Evolutionary conservation across 2,797 vertebrate species (phyloP).

Genomic region (Xiphorhynchus erythropygius): DNA sequence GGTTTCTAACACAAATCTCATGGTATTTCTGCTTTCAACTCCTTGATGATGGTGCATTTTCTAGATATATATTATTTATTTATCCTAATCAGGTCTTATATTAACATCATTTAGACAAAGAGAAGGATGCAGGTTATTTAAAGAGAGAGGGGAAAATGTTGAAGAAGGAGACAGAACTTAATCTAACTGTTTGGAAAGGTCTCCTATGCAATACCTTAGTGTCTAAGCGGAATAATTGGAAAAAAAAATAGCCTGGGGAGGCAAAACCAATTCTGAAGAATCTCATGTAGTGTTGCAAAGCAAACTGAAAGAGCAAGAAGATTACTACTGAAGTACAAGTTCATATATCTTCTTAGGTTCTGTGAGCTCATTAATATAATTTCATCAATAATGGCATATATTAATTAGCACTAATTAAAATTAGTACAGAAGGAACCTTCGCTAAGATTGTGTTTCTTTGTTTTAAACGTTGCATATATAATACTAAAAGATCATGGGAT

Average conservation of each 20-base stretch:
- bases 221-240: background rate
- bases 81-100: background rate
- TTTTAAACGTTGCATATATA: background rate
- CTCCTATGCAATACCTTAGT: background rate
- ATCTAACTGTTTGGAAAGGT: background rate
- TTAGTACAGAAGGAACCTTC: background rate
- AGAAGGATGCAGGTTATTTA: background rate
- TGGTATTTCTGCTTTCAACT: background rate
- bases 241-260: background rate
- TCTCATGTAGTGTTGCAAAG: background rate
- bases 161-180: background rate
- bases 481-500: background rate
- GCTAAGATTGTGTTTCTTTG: background rate
- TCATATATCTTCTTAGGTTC: background rate
- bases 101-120: background rate
- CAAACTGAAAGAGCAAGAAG: background rate
- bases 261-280: background rate
- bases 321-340: background rate
- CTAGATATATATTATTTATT: constrained; percentile 23
- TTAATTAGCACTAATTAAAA: background rate
- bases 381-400: background rate
- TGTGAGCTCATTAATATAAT: background rate
- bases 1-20: background rate
- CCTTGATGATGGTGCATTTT: background rate
- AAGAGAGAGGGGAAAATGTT: background rate